These are phyloP conservation scores for Agrenia bidenticulata DNA, from an alignment of 2,888 invertebrate genomes.

Conservation along the genomic window DNA sequence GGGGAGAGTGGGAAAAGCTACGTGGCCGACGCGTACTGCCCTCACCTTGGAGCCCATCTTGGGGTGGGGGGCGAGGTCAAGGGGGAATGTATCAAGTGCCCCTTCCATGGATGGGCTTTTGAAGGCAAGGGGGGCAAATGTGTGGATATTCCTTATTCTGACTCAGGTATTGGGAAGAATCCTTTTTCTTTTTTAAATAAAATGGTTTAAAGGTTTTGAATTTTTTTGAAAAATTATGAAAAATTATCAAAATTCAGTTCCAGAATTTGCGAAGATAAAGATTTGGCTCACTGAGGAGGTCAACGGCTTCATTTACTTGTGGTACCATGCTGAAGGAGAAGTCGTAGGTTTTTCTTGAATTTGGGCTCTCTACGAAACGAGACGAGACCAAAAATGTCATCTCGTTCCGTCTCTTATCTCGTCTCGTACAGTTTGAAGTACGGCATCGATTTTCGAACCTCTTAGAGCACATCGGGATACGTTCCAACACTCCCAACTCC, in stretches of 20 bases:
- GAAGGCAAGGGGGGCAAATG: conserved; percentile 72
- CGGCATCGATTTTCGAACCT: too few relatives aligned
- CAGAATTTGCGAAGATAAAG: conserved; percentile 67
- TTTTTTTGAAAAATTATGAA: not conserved
- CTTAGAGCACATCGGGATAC: too few relatives aligned
- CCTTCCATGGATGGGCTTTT: conserved; percentile 87
- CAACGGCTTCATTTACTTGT: conserved; percentile 75
- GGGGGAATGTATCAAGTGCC: conserved; percentile 80
- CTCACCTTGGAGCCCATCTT: conserved; percentile 85
- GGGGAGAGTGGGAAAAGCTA: conserved; percentile 65
- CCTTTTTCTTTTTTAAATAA: too few relatives aligned
- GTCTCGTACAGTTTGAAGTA: too few relatives aligned
- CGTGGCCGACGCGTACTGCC: conserved; percentile 82
- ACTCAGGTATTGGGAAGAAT: conserved; percentile 59
- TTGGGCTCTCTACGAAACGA: not conserved
- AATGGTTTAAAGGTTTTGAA: too few relatives aligned
- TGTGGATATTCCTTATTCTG: conserved; percentile 70
- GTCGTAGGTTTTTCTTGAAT: conserved; percentile 54
- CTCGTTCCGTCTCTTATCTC: too few relatives aligned
- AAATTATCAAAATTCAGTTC: conserved; percentile 60
- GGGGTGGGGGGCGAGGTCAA: conserved; percentile 70
- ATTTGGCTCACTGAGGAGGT: conserved; percentile 70
- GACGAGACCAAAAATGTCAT: too few relatives aligned
- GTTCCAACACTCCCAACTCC: too few relatives aligned
- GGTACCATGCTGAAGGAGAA: conserved; percentile 74